Evolutionary conservation across 2,113 vertebrate species (phyloP), one percentile per base, ranked within the genome.

Genomic region (Sturnira hondurensis): DNA sequence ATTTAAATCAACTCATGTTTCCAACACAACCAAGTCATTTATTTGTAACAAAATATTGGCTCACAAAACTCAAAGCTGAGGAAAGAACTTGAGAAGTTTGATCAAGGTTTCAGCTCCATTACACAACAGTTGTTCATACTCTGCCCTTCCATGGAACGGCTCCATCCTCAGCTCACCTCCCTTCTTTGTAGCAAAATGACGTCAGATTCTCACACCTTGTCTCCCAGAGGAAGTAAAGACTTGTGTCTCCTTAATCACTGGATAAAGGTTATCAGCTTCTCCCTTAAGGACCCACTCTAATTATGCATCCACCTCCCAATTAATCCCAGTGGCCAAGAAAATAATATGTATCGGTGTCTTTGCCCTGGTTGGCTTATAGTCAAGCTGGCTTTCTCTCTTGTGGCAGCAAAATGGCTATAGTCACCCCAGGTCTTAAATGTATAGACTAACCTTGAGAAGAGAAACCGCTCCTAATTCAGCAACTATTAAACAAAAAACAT

Each of bases 41-140:
- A 82, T 93, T 52, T 80, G 50, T 93, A 92, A 90, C 52, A 85
- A 94, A 97, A 77, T 83, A 84, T 22, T 94, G 82, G 43, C 43
- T 77, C 50, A 89, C 43, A 86, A 83, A 95, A 93, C 38, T 81
- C 73, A 47, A 91, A 91, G 28, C 45, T 91, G 73, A 83, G 28
- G 45, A 91, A 73, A 95, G 70, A 90, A 26, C 33, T 94, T 93
- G 54, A 97, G 45, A 65, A 2, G 61, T 86, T 95, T 70, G 94
- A 91, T 86, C 81, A 91, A 95, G 61, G 33, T 65, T 67, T 80
- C 38, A 89, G 43, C 11, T 8, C 70, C 22, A 43, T 54, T 82
- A 93, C 45, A 45, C 71, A 50, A 43, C 24, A 41, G 3, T 90
- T 89, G 11, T 58, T 68, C 56, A 78, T 52, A 54, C 36, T 83